These are phyloP conservation scores for Adineta ricciae DNA, from an alignment of 2,888 invertebrate species.

Conservation along the genomic window DNA sequence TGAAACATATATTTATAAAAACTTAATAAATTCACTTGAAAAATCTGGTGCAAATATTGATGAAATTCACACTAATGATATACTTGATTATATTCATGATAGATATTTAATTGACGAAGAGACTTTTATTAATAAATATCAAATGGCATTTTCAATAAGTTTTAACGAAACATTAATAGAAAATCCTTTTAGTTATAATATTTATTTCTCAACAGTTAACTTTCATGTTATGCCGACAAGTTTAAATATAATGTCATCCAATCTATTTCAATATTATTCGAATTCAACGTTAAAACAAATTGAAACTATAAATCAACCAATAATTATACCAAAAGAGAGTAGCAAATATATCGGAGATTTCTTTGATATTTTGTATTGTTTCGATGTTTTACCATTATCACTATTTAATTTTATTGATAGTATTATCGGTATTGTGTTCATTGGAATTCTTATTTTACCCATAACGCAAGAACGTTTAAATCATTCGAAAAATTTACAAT, in stretches of 20 bases:
- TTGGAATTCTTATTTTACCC: conserved; percentile 24
- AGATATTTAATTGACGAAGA: background rate
- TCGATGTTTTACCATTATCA: conserved; percentile 27
- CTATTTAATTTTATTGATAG: conserved; percentile 15
- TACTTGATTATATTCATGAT: background rate
- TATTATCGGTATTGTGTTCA: too few species aligned
- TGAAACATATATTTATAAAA: background rate
- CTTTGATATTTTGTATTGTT: background rate
- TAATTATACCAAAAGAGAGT: background rate
- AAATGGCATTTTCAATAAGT: background rate
- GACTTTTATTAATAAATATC: background rate
- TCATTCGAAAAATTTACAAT: conserved; percentile 31
- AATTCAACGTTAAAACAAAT: background rate
- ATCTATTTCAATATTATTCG: background rate
- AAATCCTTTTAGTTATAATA: background rate
- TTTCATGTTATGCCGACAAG: background rate
- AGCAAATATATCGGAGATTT: too few species aligned
- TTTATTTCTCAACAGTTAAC: background rate
- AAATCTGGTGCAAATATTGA: background rate
- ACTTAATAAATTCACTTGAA: background rate
- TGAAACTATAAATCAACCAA: background rate
- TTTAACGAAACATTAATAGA: background rate
- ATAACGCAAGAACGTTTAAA: conserved; percentile 23
- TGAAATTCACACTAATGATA: background rate
- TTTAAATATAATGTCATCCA: background rate